phyloP scores from a whole-genome alignment of 2,113 vertebrate species.

The Corythornis madagascariensis region DNA sequence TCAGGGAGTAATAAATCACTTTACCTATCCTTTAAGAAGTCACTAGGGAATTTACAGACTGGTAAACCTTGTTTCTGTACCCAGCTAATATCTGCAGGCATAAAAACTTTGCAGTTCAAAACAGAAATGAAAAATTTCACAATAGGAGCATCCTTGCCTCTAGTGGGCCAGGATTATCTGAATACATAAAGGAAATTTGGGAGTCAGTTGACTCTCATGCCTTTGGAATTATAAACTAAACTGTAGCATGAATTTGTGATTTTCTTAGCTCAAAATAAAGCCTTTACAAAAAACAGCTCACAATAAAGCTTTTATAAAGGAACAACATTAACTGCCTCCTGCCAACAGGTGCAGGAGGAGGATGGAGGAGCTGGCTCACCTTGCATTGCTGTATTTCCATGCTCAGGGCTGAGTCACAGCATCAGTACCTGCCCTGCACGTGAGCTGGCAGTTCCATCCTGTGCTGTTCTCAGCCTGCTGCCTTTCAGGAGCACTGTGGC shows the following conservation, averaged over 20 bases:
- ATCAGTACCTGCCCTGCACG: fast-evolving
- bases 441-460: neutral
- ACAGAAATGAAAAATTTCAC: neutral
- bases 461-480: fast-evolving
- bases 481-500: neutral
- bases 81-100: neutral
- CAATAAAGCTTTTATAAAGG: neutral
- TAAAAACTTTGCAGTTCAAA: neutral
- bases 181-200: neutral
- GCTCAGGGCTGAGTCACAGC: fast-evolving
- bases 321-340: neutral
- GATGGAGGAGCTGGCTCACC: neutral
- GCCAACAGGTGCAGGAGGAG: neutral
- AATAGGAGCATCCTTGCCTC: neutral
- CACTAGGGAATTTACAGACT: neutral
- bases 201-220: neutral
- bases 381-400: fast-evolving
- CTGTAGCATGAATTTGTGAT: neutral
- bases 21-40: neutral
- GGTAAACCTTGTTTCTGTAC: neutral
- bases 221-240: neutral
- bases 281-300: neutral
- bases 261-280: neutral
- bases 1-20: neutral
- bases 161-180: neutral